phyloP scores from a whole-genome alignment of 2,113 vertebrate genomes.

The Psittacula cyanocephala region DNA sequence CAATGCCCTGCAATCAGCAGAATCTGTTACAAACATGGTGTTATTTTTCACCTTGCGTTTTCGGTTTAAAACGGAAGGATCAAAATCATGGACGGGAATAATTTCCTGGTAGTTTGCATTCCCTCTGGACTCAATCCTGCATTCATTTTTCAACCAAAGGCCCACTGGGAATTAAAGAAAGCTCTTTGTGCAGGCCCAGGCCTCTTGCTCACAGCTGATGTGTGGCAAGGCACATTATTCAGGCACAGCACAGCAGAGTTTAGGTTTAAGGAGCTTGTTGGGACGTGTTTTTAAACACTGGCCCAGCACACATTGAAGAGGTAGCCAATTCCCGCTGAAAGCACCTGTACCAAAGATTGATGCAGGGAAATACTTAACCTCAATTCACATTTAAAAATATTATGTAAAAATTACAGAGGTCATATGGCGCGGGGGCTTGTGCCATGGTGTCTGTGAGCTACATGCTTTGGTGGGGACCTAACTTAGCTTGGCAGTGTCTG shows the following conservation, averaged over 20 bases:
- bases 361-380: background rate
- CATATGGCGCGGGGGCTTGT: background rate
- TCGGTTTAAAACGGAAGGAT: constrained; percentile 1
- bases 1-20: constrained; percentile 6
- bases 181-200: background rate
- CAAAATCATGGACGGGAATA: constrained; percentile 5
- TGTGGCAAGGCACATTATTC: background rate
- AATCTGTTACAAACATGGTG: background rate
- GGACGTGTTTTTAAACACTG: background rate
- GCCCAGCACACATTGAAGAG: fast-evolving
- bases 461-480: background rate
- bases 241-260: background rate
- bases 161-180: background rate
- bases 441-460: background rate
- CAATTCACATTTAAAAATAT: background rate
- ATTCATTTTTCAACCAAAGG: background rate
- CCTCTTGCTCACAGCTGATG: background rate
- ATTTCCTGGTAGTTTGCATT: constrained; percentile 30
- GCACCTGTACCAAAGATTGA: background rate
- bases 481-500: background rate
- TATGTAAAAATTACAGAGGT: background rate
- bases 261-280: background rate
- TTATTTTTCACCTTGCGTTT: background rate
- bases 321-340: background rate
- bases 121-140: background rate